A percentile compares a stretch with the other conserved stretches of the same genome.
Conservation (phyloP, 2,113 vertebrate species). For the Apus apus region DNA sequence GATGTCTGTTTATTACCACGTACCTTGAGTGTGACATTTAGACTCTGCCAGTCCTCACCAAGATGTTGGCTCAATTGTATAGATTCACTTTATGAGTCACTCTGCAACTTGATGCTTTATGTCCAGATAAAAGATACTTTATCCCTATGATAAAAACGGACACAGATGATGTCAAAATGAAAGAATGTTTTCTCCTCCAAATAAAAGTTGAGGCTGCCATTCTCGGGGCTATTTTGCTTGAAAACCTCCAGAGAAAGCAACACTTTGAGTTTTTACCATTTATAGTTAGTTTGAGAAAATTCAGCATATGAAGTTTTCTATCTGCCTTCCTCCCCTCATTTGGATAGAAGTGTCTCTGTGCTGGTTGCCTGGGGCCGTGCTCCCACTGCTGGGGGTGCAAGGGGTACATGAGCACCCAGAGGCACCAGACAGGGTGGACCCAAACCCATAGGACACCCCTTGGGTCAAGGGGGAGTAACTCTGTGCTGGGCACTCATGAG, state of each 20-base stretch:
- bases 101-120: conserved; percentile 65
- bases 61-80: conserved; percentile 48
- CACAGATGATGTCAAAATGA: conserved; percentile 70
- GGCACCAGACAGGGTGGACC: not conserved
- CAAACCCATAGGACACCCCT: not conserved
- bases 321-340: not conserved
- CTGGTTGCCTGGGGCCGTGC: not conserved
- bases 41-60: conserved; percentile 23
- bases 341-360: not conserved
- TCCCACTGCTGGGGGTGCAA: not conserved
- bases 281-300: conserved; percentile 74
- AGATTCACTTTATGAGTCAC: conserved; percentile 64
- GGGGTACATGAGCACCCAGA: not conserved
- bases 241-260: conserved; percentile 72
- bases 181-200: conserved; percentile 74
- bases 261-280: conserved; percentile 76
- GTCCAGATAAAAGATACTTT: conserved; percentile 75
- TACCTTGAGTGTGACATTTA: conserved; percentile 35
- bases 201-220: conserved; percentile 59
- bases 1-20: not conserved
- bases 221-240: conserved; percentile 72
- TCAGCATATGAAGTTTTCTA: conserved; percentile 35
- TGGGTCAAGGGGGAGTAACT: not conserved
- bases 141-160: conserved; percentile 68
- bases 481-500: not conserved